phyloP scores from a whole-genome alignment of 1,140 invertebrate genomes.

The Pseudomyrmex concolor region DNA sequence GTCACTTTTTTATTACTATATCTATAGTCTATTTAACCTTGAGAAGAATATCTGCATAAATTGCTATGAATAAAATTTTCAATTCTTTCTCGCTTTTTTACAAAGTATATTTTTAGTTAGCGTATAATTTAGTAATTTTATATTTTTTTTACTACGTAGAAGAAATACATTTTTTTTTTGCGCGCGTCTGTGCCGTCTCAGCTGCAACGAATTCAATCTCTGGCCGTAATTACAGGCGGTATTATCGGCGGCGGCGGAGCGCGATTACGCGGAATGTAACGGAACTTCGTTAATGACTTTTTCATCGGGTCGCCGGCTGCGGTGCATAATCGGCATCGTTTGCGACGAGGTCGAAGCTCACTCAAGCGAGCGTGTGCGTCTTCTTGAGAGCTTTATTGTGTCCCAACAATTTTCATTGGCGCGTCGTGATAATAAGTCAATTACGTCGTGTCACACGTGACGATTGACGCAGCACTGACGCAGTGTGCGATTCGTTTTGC shows the following conservation, averaged over 20 bases:
- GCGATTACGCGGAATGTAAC: slow-evolving; percentile 21
- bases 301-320: background rate
- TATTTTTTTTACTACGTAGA: too few relatives aligned
- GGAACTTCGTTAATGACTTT: slow-evolving; percentile 6
- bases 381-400: background rate
- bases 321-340: background rate
- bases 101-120: too few relatives aligned
- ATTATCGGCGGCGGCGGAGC: background rate
- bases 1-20: too few relatives aligned
- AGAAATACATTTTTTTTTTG: background rate
- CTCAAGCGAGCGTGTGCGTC: background rate
- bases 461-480: slow-evolving; percentile 53
- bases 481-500: slow-evolving; percentile 24
- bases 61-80: too few relatives aligned
- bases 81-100: too few relatives aligned
- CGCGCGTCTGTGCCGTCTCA: background rate
- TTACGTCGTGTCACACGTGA: slow-evolving; percentile 55
- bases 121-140: too few relatives aligned
- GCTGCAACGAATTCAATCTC: background rate
- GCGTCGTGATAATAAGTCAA: slow-evolving; percentile 55
- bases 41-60: too few relatives aligned
- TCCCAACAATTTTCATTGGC: slow-evolving; percentile 48
- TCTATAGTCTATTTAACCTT: too few relatives aligned
- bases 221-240: slow-evolving; percentile 14
- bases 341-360: background rate